Evolutionary conservation across 2,797 vertebrate genomes (phyloP), one percentile per base, ranked within the genome.

Genomic region (Taenioides sp.): DNA sequence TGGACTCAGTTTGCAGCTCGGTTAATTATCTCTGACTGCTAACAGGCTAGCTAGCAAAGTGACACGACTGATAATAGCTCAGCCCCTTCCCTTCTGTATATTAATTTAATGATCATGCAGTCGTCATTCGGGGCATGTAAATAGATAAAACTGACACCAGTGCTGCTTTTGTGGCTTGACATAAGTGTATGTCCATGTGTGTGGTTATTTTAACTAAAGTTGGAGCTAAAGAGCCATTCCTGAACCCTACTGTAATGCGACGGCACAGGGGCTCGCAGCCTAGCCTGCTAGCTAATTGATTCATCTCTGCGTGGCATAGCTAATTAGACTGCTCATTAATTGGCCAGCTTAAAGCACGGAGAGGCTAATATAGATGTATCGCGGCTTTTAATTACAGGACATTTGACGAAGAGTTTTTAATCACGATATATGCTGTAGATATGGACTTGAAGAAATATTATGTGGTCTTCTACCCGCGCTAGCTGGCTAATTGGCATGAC

Each of bases 251-350:
- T 78, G 86, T 92, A 89, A 87, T 91, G 91, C 91, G 90, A 88
- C 91, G 91, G 83, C 86, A 80, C 76, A 9, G 80, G 73, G 47
- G 47, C 84, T 66, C 83, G 81, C 43, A 76, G 72, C 84, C 78
- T 90, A 91, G 90, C 92, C 70, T 81, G 86, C 85, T 90, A 89
- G 92, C 91, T 92, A 94, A 94, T 95, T 94, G 93, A 92, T 90
- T 87, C 85, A 75, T 82, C 89, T 85, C 79, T 76, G 80, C 40
- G 89, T 81, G 85, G 84, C 86, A 78, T 78, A 88, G 92, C 91
- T 93, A 94, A 94, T 94, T 94, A 93, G 90, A 80, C 82, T 79
- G 82, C 73, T 83, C 80, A 68, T 93, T 94, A 94, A 94, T 93
- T 93, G 92, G 88, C 86, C 78, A 75, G 79, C 83, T 79, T 57